Conservation (phyloP, 2,113 vertebrate species). For the Phasianus colchicus region DNA sequence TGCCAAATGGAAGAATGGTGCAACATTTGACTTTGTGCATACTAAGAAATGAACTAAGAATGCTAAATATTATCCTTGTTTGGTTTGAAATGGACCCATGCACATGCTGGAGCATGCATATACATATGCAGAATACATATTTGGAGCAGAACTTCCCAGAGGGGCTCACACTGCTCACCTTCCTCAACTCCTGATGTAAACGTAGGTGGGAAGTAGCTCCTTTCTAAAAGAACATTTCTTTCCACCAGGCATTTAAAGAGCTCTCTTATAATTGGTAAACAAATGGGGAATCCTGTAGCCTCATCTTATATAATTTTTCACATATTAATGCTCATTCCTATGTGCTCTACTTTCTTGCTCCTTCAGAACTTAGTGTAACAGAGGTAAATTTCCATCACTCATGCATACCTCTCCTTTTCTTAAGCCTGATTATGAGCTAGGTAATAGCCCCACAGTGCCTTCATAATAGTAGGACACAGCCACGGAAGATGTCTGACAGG, state of each 20-base stretch:
- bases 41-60: neutral
- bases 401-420: neutral
- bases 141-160: neutral
- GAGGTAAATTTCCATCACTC: neutral
- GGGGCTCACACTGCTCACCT: neutral
- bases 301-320: neutral
- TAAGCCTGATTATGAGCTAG: neutral
- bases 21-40: neutral
- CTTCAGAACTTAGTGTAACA: neutral
- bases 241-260: neutral
- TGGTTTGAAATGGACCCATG: slow-evolving; percentile 6
- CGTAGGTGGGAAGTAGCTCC: neutral
- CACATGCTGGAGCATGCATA: neutral
- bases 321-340: neutral
- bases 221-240: neutral
- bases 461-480: neutral
- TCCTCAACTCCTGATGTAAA: neutral
- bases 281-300: neutral
- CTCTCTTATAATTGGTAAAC: neutral
- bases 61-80: slow-evolving; percentile 1
- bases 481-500: neutral
- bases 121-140: neutral
- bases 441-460: neutral
- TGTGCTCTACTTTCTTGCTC: neutral
- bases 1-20: neutral